A percentile compares a stretch with the other conserved stretches of the same genome.
phyloP scores from a whole-genome alignment of 2,888 invertebrate genomes.

The Gortyna flavago region DNA sequence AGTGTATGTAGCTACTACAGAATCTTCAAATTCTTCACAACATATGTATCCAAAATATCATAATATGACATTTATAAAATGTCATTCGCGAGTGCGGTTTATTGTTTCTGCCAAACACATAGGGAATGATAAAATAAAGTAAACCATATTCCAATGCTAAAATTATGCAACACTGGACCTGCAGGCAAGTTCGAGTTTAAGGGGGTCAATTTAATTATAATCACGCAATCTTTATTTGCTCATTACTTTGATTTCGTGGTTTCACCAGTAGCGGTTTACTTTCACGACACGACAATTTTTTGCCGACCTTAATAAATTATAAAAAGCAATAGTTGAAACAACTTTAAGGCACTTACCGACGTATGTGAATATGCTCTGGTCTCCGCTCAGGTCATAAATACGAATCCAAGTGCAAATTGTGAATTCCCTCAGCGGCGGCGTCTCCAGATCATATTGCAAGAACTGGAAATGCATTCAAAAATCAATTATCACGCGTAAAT shows the following conservation, averaged over 20 bases:
- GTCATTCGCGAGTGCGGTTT: conserved; percentile 6
- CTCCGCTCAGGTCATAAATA: conserved; percentile 88
- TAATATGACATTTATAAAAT: conserved; percentile 3
- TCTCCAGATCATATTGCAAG: conserved; percentile 92
- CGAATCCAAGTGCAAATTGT: conserved; percentile 95
- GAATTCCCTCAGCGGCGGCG: conserved; percentile 94
- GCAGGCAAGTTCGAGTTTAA: conserved; percentile 73
- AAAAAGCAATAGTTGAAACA: conserved; percentile 3
- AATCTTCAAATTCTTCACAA: neutral
- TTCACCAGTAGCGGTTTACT: conserved; percentile 55
- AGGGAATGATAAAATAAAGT: conserved; percentile 49
- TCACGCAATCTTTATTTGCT: conserved; percentile 74
- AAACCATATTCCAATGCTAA: conserved; percentile 45
- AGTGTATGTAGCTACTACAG: neutral
- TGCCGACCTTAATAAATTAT: conserved; percentile 46
- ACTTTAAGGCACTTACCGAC: conserved; percentile 77
- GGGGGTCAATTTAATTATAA: conserved; percentile 75
- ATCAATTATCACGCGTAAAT: conserved; percentile 3
- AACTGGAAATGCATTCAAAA: conserved; percentile 76
- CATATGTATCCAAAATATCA: neutral
- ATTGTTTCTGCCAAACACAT: conserved; percentile 3
- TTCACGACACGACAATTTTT: conserved; percentile 53
- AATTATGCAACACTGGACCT: conserved; percentile 71
- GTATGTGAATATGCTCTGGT: conserved; percentile 84
- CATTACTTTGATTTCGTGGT: conserved; percentile 70